Percentiles rank a stretch among this genome's conserved stretches.
Conservation (phyloP, 2,888 invertebrate species). For the Tubulanus polymorphus region DNA sequence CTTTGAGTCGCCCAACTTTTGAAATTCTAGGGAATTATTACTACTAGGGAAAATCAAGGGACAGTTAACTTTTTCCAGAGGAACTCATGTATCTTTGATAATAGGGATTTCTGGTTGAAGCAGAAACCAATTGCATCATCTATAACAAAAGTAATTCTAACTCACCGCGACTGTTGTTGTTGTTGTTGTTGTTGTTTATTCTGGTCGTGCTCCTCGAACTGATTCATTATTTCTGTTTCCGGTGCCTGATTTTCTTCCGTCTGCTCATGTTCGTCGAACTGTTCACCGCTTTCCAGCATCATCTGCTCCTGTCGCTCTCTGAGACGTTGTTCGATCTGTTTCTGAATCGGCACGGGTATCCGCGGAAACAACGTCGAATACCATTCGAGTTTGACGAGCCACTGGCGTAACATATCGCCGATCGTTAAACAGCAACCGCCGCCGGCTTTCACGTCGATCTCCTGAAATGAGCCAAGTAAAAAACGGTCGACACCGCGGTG, state of each 20-base stretch:
- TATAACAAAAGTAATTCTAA: background rate
- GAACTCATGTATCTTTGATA: too few relatives aligned
- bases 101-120: too few relatives aligned
- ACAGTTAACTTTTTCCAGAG: too few relatives aligned
- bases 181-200: background rate
- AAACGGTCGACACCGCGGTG: too few relatives aligned
- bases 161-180: background rate
- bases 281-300: constrained; percentile 4
- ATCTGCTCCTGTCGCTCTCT: constrained; percentile 8
- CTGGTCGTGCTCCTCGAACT: background rate
- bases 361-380: constrained; percentile 97
- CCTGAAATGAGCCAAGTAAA: constrained; percentile 59
- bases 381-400: constrained; percentile 96
- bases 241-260: background rate
- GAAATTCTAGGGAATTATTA: too few relatives aligned
- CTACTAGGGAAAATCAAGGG: too few relatives aligned
- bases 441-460: constrained; percentile 96
- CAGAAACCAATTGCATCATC: background rate
- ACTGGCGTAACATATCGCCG: constrained; percentile 86
- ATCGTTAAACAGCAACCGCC: constrained; percentile 90
- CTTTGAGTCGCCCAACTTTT: too few relatives aligned
- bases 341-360: constrained; percentile 95
- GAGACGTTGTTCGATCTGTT: constrained; percentile 78
- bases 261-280: constrained; percentile 7
- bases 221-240: background rate